Base-by-base conservation (phyloP, 92 coral and sea anemone genomes). In the Porites lobata region DNA sequence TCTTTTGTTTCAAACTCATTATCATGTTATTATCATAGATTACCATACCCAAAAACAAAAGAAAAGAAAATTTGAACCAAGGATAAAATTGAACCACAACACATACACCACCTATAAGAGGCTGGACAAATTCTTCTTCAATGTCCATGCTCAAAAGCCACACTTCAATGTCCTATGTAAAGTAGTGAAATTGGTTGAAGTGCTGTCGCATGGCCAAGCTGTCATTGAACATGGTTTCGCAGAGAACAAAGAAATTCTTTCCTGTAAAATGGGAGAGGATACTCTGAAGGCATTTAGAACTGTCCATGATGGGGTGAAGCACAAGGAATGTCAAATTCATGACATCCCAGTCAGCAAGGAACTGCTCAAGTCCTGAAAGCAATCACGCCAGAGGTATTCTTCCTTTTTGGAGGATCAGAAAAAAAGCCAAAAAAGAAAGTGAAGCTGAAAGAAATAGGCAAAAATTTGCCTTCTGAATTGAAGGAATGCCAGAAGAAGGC, bases 241-340 rank as follows among this genome's bases (percentile, higher is more conserved):
- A 72, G 81, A 84, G 80, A 84, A 84, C 73, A 84, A 84, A 74
- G 81, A 84, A 26, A 84, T 84, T 66, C 81, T 85, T 74, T 74
- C 75, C 82, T 74, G 81, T 59, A 85, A 85, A 81, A 85, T 75
- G 81, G 66, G 66, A 85, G 88, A 85, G 65, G 82, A 85, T 74
- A 75, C 82, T 74, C 29, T 85, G 81, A 85, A 63, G 82, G 75
- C 88, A 74, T 75, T 74, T 85, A 74, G 88, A 75, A 75, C 81
- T 74, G 75, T 74, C 82, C 50, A 85, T 74, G 82, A 85, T 85
- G 89, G 89, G 76, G 77, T 76, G 76, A 85, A 66, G 89, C 88
- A 73, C 81, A 73, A 74, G 74, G 74, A 73, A 84, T 74, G 88
- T 84, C 74, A 84, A 84, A 22, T 84, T 84, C 88, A 84, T 84